Percentiles rank a stretch among this genome's conserved stretches.
phyloP scores from a whole-genome alignment of 2,113 vertebrate genomes.

The Peromyscus californicus region DNA sequence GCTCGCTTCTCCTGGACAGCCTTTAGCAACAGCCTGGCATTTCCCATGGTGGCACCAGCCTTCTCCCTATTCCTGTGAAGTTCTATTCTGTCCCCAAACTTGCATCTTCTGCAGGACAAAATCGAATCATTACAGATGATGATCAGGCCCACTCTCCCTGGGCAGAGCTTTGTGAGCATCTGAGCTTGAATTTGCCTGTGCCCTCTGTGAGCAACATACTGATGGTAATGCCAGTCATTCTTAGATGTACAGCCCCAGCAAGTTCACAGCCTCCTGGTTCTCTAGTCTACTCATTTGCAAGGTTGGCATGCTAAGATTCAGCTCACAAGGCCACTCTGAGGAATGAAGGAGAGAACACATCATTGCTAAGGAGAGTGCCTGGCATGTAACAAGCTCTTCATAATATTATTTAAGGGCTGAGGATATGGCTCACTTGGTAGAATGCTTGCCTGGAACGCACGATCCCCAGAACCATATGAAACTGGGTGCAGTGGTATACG shows the following conservation, averaged over 20 bases:
- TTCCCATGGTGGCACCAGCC: no score
- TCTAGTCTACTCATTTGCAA: background rate
- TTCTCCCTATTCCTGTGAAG: background rate
- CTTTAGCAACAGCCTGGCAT: background rate
- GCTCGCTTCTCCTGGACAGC: background rate
- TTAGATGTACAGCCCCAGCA: background rate
- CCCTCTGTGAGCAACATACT: background rate
- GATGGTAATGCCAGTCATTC: background rate
- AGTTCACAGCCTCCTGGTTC: background rate
- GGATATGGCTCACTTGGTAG: no score
- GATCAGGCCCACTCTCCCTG: background rate
- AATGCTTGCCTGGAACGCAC: background rate
- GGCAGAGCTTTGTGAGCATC: background rate
- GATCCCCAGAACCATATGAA: background rate
- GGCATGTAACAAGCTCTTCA: background rate
- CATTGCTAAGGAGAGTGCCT: background rate
- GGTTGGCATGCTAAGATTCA: background rate
- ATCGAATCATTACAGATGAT: background rate
- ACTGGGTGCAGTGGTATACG: background rate
- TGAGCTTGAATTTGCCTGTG: background rate
- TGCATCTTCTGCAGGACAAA: background rate
- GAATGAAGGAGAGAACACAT: background rate
- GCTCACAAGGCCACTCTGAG: background rate
- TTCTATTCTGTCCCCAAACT: background rate
- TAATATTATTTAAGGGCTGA: background rate